Evolutionary conservation across 2,113 vertebrate species (phyloP), one percentile per base, ranked within the genome.

Genomic region (Dicentrarchus labrax): DNA sequence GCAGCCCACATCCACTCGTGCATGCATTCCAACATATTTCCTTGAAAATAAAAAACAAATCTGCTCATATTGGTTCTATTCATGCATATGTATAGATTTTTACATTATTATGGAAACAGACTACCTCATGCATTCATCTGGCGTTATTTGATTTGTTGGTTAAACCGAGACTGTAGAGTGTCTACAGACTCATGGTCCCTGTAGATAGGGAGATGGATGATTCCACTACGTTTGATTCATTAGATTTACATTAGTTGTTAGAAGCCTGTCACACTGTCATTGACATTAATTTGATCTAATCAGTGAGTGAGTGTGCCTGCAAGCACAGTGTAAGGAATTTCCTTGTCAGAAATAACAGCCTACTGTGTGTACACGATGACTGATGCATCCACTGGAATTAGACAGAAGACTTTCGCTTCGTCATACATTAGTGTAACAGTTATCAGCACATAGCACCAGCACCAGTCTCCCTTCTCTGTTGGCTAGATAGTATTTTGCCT

Each of bases 231-330:
- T 83, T 80, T 82, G 65, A 83, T 65, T 88, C 65, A 92, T 88
- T 86, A 86, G 76, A 90, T 61, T 80, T 87, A 76, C 80, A 89
- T 86, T 71, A 83, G 81, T 78, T 86, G 87, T 91, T 79, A 82
- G 73, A 39, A 47, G 80, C 65, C 60, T 86, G 89, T 84, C 83
- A 90, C 65, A 60, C 64, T 21, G 80, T 65, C 56, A 81, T 70
- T 72, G 86, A 84, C 82, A 73, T 61, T 47, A 80, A 84, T 85
- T 78, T 82, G 71, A 83, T 74, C 69, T 70, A 82, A 84, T 83
- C 53, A 76, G 2, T 1, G 17, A 43, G 74, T 16, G 72, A 74
- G 50, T 76, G 60, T 39, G 86, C 30, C 65, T 72, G 76, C 8
- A 8, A 79, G 86, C 17, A 0, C 22, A 2, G 22, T 59, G 54